These are phyloP conservation scores for Brachyistius frenatus DNA, from an alignment of 2,113 vertebrate genomes.

Conservation along the genomic window DNA sequence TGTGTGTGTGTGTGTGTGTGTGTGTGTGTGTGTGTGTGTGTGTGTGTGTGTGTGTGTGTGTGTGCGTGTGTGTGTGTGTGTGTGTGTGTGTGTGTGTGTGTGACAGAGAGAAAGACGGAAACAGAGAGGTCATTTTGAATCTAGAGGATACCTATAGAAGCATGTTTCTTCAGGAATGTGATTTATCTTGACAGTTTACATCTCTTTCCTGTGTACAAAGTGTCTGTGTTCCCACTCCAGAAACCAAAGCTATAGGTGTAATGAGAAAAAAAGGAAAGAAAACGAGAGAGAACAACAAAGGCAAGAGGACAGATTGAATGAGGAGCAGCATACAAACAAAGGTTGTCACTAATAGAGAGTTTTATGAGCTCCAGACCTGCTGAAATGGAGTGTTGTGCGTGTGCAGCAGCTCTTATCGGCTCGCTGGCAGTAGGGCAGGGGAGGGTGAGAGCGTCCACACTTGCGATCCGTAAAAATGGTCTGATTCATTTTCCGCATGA, in stretches of 20 bases:
- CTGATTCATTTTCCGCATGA: slow-evolving; percentile 97
- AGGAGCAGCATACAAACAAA: slow-evolving; percentile 88
- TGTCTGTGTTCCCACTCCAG: slow-evolving; percentile 51
- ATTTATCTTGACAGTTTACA: slow-evolving; percentile 46
- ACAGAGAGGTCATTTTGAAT: not conserved
- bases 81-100: too few relatives aligned
- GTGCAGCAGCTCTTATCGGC: slow-evolving; percentile 89
- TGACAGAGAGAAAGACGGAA: not conserved
- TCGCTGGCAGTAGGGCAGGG: slow-evolving; percentile 82
- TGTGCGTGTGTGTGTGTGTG: too few relatives aligned
- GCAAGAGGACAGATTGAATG: slow-evolving; percentile 66
- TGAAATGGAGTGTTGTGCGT: slow-evolving; percentile 85
- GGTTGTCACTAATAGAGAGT: slow-evolving; percentile 90
- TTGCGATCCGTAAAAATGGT: slow-evolving; percentile 89
- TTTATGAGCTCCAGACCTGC: slow-evolving; percentile 89
- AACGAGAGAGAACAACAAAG: slow-evolving; percentile 61
- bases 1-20: too few relatives aligned
- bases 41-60: too few relatives aligned
- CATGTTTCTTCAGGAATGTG: slow-evolving; percentile 32
- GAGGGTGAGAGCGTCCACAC: slow-evolving; percentile 80
- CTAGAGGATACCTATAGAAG: not conserved
- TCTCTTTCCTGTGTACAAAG: slow-evolving; percentile 32
- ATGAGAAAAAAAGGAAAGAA: slow-evolving; percentile 28
- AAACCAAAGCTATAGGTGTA: slow-evolving; percentile 43
- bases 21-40: too few relatives aligned